phyloP scores from a whole-genome alignment of 2,113 vertebrate species.

The Balaeniceps rex region DNA sequence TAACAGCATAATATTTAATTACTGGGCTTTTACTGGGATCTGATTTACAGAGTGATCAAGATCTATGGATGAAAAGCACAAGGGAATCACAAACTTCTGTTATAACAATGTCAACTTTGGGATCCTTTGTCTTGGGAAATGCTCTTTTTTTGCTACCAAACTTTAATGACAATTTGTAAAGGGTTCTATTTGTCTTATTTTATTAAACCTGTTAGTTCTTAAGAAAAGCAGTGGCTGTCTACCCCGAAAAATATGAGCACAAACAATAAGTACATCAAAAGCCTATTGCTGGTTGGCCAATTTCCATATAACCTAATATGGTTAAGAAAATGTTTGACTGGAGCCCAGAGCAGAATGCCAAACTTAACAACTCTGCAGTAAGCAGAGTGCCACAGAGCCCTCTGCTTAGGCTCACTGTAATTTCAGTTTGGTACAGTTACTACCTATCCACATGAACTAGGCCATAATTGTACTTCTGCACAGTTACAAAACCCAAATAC shows the following conservation, averaged over 20 bases:
- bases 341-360: slow-evolving; percentile 60
- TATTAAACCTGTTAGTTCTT: background rate
- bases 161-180: background rate
- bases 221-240: slow-evolving; percentile 13
- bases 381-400: slow-evolving; percentile 52
- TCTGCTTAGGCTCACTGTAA: slow-evolving; percentile 57
- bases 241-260: slow-evolving; percentile 15
- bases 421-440: background rate
- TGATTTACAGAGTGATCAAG: background rate
- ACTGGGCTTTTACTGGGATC: background rate
- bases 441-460: background rate
- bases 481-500: slow-evolving; percentile 24
- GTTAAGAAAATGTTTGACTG: slow-evolving; percentile 77
- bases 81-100: background rate
- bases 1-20: background rate
- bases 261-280: slow-evolving; percentile 65
- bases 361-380: slow-evolving; percentile 61
- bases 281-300: slow-evolving; percentile 54
- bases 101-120: background rate
- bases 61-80: background rate
- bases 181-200: background rate
- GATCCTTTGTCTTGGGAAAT: background rate
- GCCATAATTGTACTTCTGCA: background rate
- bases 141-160: background rate
- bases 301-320: slow-evolving; percentile 88